Percentiles rank a stretch among this genome's conserved stretches.
These are phyloP conservation scores for Thecophora atra DNA, from an alignment of 2,888 invertebrate genomes.

Conservation along the genomic window DNA sequence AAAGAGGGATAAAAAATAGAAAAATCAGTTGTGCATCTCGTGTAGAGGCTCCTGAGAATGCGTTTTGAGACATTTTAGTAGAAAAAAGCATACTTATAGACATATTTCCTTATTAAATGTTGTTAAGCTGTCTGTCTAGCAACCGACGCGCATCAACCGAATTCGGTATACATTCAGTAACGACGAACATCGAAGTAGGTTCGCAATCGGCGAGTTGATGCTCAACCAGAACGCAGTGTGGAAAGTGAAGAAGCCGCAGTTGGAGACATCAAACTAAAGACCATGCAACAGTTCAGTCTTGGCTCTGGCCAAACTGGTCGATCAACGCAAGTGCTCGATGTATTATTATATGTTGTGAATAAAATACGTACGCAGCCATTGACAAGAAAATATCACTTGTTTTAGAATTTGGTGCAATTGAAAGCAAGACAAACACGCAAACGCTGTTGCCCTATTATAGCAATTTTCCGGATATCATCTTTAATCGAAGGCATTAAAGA, in stretches of 20 bases:
- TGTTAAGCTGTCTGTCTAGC: neutral
- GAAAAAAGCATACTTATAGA: no score
- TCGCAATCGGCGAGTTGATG: slow-evolving; percentile 5
- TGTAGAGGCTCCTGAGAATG: no score
- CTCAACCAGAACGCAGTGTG: slow-evolving; percentile 4
- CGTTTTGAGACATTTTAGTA: no score
- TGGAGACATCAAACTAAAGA: neutral
- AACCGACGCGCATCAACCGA: neutral
- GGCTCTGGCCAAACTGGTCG: slow-evolving; percentile 8
- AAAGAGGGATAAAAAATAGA: no score
- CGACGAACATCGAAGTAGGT: slow-evolving; percentile 12
- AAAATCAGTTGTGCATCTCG: no score
- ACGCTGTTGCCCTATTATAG: slow-evolving; percentile 46
- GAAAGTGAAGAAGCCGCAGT: slow-evolving; percentile 25
- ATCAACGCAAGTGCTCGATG: slow-evolving; percentile 4
- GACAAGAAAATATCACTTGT: neutral
- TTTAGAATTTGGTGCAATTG: slow-evolving; percentile 6
- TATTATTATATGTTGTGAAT: neutral
- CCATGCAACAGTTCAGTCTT: slow-evolving; percentile 7
- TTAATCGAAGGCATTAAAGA: slow-evolving; percentile 50
- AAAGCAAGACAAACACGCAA: slow-evolving; percentile 22
- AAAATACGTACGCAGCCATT: neutral
- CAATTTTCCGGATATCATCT: slow-evolving; percentile 54
- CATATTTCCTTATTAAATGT: neutral
- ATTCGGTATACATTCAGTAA: neutral